Evolutionary conservation across 2,113 vertebrate genomes (phyloP).

Genomic region (Daboia siamensis): DNA sequence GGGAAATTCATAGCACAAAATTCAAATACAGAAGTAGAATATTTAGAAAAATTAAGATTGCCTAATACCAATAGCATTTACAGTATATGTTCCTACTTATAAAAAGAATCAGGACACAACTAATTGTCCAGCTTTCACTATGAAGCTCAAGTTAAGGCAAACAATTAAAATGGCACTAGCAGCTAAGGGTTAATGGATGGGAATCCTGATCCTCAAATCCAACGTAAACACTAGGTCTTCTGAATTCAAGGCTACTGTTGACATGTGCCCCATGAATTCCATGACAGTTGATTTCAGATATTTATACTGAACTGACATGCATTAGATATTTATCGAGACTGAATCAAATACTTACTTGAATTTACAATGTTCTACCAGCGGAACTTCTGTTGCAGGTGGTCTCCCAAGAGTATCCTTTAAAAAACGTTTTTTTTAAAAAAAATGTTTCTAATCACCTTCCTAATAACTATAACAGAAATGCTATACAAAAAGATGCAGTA

Average conservation of each 20-base stretch:
- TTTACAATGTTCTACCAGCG: constrained; percentile 92
- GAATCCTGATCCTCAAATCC: too few relatives aligned
- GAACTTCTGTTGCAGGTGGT: constrained; percentile 90
- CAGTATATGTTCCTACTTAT: neutral
- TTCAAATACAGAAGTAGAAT: neutral
- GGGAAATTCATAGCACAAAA: neutral
- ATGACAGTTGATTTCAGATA: neutral
- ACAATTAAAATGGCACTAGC: neutral
- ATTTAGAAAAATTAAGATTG: neutral
- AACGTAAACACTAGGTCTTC: neutral
- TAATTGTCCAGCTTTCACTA: neutral
- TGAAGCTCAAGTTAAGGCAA: neutral
- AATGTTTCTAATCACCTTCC: constrained; percentile 7
- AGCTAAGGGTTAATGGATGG: neutral
- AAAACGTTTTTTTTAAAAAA: neutral
- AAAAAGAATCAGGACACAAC: neutral
- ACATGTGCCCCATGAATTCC: neutral
- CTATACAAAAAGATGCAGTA: neutral
- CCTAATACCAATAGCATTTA: neutral
- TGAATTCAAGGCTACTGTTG: neutral
- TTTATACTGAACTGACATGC: neutral
- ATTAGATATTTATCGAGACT: neutral
- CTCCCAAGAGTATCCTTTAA: constrained; percentile 90
- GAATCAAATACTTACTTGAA: constrained; percentile 83
- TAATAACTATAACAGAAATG: constrained; percentile 5